phyloP scores from a whole-genome alignment of 2,888 invertebrate species.

The Actias luna region DNA sequence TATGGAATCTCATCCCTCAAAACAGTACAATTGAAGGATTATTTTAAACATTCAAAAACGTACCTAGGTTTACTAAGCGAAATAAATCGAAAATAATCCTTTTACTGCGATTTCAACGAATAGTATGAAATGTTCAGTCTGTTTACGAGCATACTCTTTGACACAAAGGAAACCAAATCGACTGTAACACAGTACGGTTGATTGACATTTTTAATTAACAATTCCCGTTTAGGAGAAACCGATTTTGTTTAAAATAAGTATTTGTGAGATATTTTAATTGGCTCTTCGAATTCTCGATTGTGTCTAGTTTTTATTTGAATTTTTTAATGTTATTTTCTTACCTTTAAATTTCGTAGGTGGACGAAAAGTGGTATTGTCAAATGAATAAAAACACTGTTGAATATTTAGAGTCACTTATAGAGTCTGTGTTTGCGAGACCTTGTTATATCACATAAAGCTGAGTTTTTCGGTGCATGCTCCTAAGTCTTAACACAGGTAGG shows the following conservation, averaged over 20 bases:
- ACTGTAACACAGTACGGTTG: constrained; percentile 39
- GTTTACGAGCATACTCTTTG: constrained; percentile 39
- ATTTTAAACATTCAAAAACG: no score
- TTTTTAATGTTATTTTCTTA: background rate
- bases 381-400: no score
- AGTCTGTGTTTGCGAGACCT: no score
- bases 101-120: background rate
- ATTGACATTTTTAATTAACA: constrained; percentile 76
- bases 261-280: constrained; percentile 9
- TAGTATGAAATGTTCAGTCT: background rate
- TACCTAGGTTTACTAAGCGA: no score
- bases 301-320: constrained; percentile 2
- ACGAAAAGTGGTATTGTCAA: no score
- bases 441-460: no score
- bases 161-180: constrained; percentile 46
- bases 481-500: no score
- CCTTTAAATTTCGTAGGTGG: background rate
- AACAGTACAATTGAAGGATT: no score
- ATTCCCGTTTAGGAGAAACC: constrained; percentile 40
- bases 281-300: constrained; percentile 5
- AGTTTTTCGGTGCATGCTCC: no score
- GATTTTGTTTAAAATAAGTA: constrained; percentile 6
- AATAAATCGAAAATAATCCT: background rate
- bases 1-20: no score
- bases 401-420: no score